These are phyloP conservation scores for Eupithecia subumbrata DNA, from an alignment of 2,888 invertebrate genomes.

Conservation along the genomic window DNA sequence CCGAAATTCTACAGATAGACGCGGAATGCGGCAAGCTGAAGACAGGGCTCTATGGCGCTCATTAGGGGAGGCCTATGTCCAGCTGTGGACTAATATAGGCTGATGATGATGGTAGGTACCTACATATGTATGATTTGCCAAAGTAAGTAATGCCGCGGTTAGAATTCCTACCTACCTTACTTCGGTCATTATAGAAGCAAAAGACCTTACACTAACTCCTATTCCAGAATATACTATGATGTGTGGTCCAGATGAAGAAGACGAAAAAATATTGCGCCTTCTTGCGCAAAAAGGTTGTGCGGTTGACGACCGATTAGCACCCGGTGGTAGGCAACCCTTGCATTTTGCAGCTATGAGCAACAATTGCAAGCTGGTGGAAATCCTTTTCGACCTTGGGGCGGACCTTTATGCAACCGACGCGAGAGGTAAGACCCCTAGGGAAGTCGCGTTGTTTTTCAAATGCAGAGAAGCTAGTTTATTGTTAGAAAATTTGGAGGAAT, in stretches of 20 bases:
- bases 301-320: constrained; percentile 66
- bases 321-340: constrained; percentile 75
- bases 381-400: constrained; percentile 68
- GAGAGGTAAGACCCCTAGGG: constrained; percentile 67
- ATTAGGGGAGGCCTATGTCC: too few species aligned
- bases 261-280: constrained; percentile 65
- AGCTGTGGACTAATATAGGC: too few species aligned
- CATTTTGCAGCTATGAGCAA: constrained; percentile 81
- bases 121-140: neutral
- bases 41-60: too few species aligned
- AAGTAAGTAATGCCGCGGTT: neutral
- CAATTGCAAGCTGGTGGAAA: constrained; percentile 64
- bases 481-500: constrained; percentile 51
- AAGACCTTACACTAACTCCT: neutral
- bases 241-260: constrained; percentile 65
- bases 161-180: neutral
- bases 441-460: constrained; percentile 66
- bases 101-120: too few species aligned
- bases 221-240: constrained; percentile 73
- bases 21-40: too few species aligned
- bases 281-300: constrained; percentile 66
- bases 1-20: too few species aligned
- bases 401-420: constrained; percentile 62
- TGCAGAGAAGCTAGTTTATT: constrained; percentile 60
- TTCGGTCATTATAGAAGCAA: neutral